These are phyloP conservation scores for Syrrhaptes paradoxus DNA, from an alignment of 2,113 vertebrate genomes.

Conservation along the genomic window DNA sequence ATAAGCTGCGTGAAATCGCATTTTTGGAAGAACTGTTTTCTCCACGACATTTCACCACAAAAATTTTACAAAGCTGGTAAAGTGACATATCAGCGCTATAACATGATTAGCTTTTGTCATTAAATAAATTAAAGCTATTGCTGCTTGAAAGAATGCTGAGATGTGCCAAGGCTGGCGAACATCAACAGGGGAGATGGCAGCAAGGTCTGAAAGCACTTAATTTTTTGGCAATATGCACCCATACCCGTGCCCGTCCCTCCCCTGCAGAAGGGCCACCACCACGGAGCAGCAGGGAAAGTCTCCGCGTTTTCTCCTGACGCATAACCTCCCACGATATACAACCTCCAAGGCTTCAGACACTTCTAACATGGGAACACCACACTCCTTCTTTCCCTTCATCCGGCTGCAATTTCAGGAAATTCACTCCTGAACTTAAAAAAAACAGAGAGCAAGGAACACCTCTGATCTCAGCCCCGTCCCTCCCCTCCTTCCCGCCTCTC, in stretches of 20 bases:
- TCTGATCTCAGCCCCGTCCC: neutral
- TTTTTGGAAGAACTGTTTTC: neutral
- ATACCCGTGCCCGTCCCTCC: accelerated
- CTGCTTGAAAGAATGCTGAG: neutral
- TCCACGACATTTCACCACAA: neutral
- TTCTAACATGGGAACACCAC: neutral
- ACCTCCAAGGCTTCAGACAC: neutral
- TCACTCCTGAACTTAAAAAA: neutral
- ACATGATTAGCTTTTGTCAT: slow-evolving; percentile 19
- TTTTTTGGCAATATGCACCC: neutral
- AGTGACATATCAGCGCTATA: neutral
- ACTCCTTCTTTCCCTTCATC: neutral
- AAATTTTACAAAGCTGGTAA: neutral
- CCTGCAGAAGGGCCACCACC: neutral
- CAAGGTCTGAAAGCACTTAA: slow-evolving; percentile 1
- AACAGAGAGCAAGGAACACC: neutral
- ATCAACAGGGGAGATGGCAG: neutral
- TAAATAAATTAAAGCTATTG: slow-evolving; percentile 34
- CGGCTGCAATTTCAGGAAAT: accelerated
- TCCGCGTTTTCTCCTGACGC: neutral
- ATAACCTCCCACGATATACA: neutral
- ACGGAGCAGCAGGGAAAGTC: accelerated
- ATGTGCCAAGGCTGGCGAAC: neutral
- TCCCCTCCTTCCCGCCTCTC: neutral
- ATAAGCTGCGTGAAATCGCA: neutral